Evolutionary conservation across 2,888 invertebrate species (phyloP).

Genomic region (Maniola hyperantus): DNA sequence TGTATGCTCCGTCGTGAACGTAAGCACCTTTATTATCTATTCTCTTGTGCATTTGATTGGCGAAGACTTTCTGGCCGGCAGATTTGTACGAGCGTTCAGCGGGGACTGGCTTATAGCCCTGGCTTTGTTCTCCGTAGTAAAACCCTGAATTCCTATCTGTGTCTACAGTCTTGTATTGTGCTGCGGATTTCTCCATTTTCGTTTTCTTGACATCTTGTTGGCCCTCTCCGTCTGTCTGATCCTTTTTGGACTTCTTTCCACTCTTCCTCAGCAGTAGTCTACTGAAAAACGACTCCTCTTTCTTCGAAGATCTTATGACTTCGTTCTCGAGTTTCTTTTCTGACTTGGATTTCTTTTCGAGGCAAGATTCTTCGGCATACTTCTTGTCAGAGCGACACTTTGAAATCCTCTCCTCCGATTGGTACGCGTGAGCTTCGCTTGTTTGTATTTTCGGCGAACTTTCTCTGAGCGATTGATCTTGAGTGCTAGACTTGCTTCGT

Average conservation of each 20-base stretch:
- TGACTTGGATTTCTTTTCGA: conserved; percentile 76
- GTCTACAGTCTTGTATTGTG: conserved; percentile 69
- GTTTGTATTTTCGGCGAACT: conserved; percentile 56
- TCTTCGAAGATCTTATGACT: conserved; percentile 75
- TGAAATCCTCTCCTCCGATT: conserved; percentile 64
- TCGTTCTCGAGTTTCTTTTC: conserved; percentile 77
- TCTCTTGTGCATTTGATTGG: conserved; percentile 78
- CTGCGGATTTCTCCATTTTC: conserved; percentile 63
- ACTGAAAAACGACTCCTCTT: conserved; percentile 85
- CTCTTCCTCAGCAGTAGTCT: conserved; percentile 87
- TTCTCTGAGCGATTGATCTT: conserved; percentile 69
- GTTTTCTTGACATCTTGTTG: conserved; percentile 69
- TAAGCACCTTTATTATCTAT: conserved; percentile 79
- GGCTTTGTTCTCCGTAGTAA: conserved; percentile 54
- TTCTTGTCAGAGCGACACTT: conserved; percentile 68
- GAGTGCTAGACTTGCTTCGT: conserved; percentile 77
- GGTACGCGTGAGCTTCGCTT: conserved; percentile 53
- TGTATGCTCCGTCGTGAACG: conserved; percentile 74
- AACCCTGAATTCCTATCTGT: conserved; percentile 53
- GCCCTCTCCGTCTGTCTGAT: conserved; percentile 69
- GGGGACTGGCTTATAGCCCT: conserved; percentile 66
- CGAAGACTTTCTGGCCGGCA: conserved; percentile 75
- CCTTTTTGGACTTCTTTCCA: conserved; percentile 86
- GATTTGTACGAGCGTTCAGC: conserved; percentile 73
- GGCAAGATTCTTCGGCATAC: conserved; percentile 74